These are phyloP conservation scores for Amia ocellicauda DNA, from an alignment of 2,113 vertebrate species.

Conservation along the genomic window DNA sequence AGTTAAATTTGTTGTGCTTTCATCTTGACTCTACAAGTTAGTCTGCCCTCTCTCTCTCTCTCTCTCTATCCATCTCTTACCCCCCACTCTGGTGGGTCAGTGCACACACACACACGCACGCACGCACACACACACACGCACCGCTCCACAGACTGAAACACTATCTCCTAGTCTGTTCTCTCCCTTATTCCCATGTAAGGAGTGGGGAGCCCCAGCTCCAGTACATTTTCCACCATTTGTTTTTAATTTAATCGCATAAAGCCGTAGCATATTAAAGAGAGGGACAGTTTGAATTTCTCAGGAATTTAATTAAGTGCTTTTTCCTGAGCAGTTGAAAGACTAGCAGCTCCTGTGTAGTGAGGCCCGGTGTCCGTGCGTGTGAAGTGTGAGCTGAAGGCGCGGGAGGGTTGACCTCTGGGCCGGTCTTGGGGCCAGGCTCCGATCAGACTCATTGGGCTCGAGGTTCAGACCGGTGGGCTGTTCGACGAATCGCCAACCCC, in stretches of 20 bases:
- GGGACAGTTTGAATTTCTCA: slow-evolving; percentile 25
- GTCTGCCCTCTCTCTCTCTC: slow-evolving; percentile 20
- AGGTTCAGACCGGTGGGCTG: not conserved
- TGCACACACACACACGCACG: too few relatives aligned
- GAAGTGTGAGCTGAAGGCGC: slow-evolving; percentile 2
- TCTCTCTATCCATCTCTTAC: slow-evolving; percentile 7
- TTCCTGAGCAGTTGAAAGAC: slow-evolving; percentile 16
- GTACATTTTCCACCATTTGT: slow-evolving; percentile 25
- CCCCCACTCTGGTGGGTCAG: too few relatives aligned
- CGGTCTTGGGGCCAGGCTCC: slow-evolving; percentile 9
- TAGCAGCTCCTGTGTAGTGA: not conserved
- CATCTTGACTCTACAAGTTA: too few relatives aligned
- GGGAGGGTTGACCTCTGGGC: slow-evolving; percentile 10
- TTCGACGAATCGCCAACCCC: not conserved
- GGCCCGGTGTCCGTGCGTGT: not conserved
- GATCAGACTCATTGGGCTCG: slow-evolving; percentile 12
- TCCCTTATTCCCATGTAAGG: slow-evolving; percentile 39
- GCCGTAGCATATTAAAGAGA: slow-evolving; percentile 35
- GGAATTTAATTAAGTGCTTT: slow-evolving; percentile 31
- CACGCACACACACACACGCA: too few relatives aligned
- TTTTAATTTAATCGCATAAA: slow-evolving; percentile 31
- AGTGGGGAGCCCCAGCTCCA: slow-evolving; percentile 30
- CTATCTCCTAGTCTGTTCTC: slow-evolving; percentile 26
- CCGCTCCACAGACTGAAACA: slow-evolving; percentile 26
- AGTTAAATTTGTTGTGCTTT: too few relatives aligned